Conservation (phyloP, 2,113 vertebrate genomes). For the Coregonus clupeaformis region DNA sequence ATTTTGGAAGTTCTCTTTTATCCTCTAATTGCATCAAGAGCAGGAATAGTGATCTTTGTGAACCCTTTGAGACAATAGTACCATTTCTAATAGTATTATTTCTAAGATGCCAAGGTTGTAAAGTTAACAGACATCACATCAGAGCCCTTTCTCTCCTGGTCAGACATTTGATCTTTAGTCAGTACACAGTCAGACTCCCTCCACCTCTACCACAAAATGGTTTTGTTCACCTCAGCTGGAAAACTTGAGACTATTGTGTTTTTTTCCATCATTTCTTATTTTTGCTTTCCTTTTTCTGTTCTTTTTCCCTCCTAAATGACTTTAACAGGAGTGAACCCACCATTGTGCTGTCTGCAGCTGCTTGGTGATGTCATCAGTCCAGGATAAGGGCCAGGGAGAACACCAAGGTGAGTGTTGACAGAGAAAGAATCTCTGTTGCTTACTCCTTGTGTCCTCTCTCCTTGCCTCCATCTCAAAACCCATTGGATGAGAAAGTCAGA, state of each 20-base stretch:
- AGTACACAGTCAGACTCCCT: background rate
- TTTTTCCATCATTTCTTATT: too few relatives aligned
- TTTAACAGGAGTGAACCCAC: constrained; percentile 29
- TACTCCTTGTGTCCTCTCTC: too few relatives aligned
- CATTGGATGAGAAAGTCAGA: too few relatives aligned
- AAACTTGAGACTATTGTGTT: background rate
- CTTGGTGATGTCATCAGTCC: constrained; percentile 34
- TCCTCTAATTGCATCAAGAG: too few relatives aligned
- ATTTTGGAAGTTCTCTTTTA: too few relatives aligned
- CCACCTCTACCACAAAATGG: background rate
- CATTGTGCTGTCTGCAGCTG: constrained; percentile 16
- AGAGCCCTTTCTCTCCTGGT: background rate
- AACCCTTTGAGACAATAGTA: too few relatives aligned
- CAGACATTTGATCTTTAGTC: background rate
- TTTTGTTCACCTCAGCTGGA: constrained; percentile 25
- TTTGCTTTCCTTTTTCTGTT: too few relatives aligned
- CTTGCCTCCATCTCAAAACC: too few relatives aligned
- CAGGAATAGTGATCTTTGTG: too few relatives aligned
- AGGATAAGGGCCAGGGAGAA: constrained; percentile 1
- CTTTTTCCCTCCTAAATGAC: constrained; percentile 11
- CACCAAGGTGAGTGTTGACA: background rate
- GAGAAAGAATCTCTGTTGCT: background rate
- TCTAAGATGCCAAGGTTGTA: background rate
- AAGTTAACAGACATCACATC: background rate
- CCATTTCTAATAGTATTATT: background rate